Base-by-base conservation (phyloP, 2,797 vertebrate genomes). In the Typhlichthys eigenmanni region DNA sequence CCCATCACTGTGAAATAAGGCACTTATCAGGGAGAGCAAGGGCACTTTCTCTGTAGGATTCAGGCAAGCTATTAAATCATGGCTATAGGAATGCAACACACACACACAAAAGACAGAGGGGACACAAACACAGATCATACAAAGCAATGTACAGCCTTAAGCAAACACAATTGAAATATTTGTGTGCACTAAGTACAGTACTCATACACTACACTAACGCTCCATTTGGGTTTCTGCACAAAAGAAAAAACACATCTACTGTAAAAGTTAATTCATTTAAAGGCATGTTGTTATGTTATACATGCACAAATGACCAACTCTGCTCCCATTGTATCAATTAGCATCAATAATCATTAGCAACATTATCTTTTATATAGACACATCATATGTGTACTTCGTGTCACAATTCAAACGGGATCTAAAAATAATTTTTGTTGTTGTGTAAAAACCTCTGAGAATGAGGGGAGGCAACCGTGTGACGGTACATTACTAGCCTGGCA, bases 1-100 rank as follows among this genome's bases (percentile, higher is more conserved):
- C 74, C 75, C 64, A 56, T 81, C 75, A 79, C 55, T 13, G 62
- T 83, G 67, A 90, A 87, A 83, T 81, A 85, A 77, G 71, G 81
- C 69, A 64, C 69, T 68, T 78, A 72, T 67, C 60, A 3, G 14
- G 75, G 72, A 79, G 82, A 79, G 80, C 86, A 87, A 86, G 85
- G 82, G 76, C 85, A 71, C 59, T 52, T 74, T 77, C 80, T 58
- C 79, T 60, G 38, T 7, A 29, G 58, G 68, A 64, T 60, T 14
- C 17, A 61, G 47, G 62, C 69, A 71, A 61, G 78, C 64, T 71
- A 83, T 82, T 85, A 83, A 85, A 85, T 88, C 82, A 76, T 13
- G 19, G 24, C 24, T 24, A 24, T 24, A 24, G 9, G 24, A 2
- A 24, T 19, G 24, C 1, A 54, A 14, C 45, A 29, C 57, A 48